These are phyloP conservation scores for Thymallus thymallus DNA, from an alignment of 2,113 vertebrate species.

Conservation along the genomic window DNA sequence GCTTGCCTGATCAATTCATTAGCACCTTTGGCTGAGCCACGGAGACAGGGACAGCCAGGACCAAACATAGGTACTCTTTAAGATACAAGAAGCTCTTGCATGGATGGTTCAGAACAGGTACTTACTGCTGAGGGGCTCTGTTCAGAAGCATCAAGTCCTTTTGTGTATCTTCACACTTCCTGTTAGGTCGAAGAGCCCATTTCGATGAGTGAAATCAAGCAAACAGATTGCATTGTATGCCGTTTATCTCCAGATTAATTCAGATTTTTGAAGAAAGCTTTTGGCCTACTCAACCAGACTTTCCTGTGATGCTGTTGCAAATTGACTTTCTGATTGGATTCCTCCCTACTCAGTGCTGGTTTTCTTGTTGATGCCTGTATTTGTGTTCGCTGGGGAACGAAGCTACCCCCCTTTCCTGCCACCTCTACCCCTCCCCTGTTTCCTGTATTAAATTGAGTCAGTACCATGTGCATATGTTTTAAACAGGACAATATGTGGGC, in stretches of 20 bases:
- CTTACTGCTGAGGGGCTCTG: slow-evolving; percentile 20
- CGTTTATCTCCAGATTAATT: background rate
- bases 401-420: slow-evolving; percentile 33
- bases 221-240: background rate
- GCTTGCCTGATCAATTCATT: slow-evolving; percentile 64
- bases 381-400: slow-evolving; percentile 48
- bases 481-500: slow-evolving; percentile 66
- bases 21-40: slow-evolving; percentile 47
- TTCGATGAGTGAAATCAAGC: slow-evolving; percentile 21
- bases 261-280: slow-evolving; percentile 4
- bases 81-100: slow-evolving; percentile 4
- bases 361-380: slow-evolving; percentile 62
- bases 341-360: slow-evolving; percentile 21
- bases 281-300: slow-evolving; percentile 31
- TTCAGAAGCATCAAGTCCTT: slow-evolving; percentile 14
- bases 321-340: slow-evolving; percentile 42
- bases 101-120: slow-evolving; percentile 24
- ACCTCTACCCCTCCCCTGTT: slow-evolving; percentile 34
- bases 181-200: slow-evolving; percentile 12
- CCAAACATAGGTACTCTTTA: slow-evolving; percentile 30
- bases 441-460: slow-evolving; percentile 69
- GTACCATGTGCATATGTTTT: slow-evolving; percentile 65
- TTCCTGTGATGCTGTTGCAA: slow-evolving; percentile 34
- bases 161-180: slow-evolving; percentile 18
- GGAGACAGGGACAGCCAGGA: slow-evolving; percentile 36